These are phyloP conservation scores for Caerostris extrusa DNA, from an alignment of 1,140 invertebrate genomes.

Conservation along the genomic window DNA sequence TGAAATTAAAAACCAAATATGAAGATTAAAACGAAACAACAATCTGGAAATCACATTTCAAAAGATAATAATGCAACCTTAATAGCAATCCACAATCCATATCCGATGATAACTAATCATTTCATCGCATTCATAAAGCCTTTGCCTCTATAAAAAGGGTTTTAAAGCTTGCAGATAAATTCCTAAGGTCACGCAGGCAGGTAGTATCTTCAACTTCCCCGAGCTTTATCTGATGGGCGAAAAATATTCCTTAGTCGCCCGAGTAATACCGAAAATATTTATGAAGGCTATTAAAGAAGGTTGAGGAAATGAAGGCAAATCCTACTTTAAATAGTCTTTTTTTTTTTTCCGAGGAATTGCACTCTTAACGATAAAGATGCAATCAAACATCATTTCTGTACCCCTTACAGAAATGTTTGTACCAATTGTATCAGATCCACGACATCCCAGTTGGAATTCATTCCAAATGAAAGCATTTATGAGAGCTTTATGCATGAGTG, in stretches of 20 bases:
- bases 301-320: not conserved
- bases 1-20: too few relatives aligned
- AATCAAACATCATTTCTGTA: constrained; percentile 14
- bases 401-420: not conserved
- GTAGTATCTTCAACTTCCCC: not conserved
- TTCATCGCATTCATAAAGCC: not conserved
- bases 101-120: constrained; percentile 3
- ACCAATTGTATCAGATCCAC: not conserved
- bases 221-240: not conserved
- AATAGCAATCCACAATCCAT: not conserved
- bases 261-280: constrained; percentile 39
- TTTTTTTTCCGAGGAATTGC: too few relatives aligned
- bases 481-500: not conserved
- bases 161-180: not conserved
- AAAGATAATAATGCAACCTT: not conserved
- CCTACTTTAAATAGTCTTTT: constrained; percentile 29
- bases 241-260: constrained; percentile 31
- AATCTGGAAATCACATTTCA: too few relatives aligned
- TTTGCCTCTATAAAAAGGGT: not conserved
- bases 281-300: not conserved
- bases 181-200: not conserved
- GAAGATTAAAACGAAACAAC: too few relatives aligned
- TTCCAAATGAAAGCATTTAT: not conserved
- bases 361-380: not conserved
- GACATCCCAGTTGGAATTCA: not conserved